These are phyloP conservation scores for Drosophila neonasuta DNA, from an alignment of 2,888 invertebrate species.

Conservation along the genomic window DNA sequence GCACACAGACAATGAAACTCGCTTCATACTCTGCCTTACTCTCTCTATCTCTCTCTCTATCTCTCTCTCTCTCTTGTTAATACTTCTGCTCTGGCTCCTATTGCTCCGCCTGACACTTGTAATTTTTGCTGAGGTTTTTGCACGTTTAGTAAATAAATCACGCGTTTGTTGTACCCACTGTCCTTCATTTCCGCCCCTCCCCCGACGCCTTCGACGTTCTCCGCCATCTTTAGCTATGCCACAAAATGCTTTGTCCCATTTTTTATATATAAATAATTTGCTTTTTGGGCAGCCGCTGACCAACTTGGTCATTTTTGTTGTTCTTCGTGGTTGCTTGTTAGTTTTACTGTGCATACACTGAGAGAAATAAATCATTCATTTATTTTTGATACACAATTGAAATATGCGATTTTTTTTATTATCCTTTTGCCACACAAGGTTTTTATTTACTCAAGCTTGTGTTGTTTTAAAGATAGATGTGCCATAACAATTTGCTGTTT, in stretches of 20 bases:
- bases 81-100: not conserved
- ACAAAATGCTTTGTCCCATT: constrained; percentile 61
- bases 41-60: not conserved
- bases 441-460: not conserved
- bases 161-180: constrained; percentile 57
- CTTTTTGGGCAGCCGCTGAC: constrained; percentile 42
- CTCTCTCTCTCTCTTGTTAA: not conserved
- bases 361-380: constrained; percentile 22
- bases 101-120: constrained; percentile 53
- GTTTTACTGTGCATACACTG: constrained; percentile 31
- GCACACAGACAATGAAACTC: constrained; percentile 63
- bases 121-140: constrained; percentile 74
- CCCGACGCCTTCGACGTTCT: not conserved
- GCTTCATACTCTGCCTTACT: not conserved
- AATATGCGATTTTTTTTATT: not conserved
- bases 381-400: not conserved
- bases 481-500: not conserved
- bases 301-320: constrained; percentile 55
- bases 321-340: constrained; percentile 27
- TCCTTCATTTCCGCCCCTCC: not conserved
- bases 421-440: not conserved
- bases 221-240: constrained; percentile 13
- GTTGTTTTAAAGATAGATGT: no score
- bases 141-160: constrained; percentile 77
- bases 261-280: constrained; percentile 75